These are phyloP conservation scores for Chelonus insularis DNA, from an alignment of 1,140 invertebrate species.

Conservation along the genomic window DNA sequence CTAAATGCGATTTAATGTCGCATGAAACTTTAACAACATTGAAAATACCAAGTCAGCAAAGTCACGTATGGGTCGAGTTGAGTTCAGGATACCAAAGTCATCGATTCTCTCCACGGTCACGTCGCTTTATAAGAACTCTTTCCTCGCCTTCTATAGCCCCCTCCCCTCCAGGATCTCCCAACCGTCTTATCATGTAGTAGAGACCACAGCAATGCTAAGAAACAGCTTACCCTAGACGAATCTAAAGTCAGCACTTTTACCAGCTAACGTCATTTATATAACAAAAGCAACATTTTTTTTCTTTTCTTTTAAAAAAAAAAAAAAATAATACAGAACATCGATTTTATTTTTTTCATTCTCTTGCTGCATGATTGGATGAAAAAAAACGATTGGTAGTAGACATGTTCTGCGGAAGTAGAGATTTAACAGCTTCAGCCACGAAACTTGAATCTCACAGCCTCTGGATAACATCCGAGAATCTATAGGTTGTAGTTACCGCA, in stretches of 20 bases:
- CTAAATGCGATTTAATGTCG: constrained; percentile 10
- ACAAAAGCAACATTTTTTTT: not conserved
- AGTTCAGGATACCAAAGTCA: constrained; percentile 15
- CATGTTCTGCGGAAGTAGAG: not conserved
- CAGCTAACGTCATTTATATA: not conserved
- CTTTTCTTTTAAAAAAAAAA: not conserved
- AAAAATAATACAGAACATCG: not conserved
- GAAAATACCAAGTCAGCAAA: constrained; percentile 31
- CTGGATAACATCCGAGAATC: not conserved
- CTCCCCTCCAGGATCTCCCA: not conserved
- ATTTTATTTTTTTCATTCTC: no score
- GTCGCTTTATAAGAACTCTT: constrained; percentile 25
- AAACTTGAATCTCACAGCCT: not conserved
- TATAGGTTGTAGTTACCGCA: constrained; percentile 18
- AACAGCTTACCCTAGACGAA: constrained; percentile 6
- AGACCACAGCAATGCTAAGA: constrained; percentile 6
- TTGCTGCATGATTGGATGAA: no score
- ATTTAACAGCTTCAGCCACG: constrained; percentile 1
- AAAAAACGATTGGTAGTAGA: no score
- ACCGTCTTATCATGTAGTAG: not conserved
- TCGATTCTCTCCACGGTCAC: constrained; percentile 28
- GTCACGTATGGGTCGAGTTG: constrained; percentile 10
- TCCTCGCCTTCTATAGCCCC: not conserved
- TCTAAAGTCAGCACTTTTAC: constrained; percentile 27
- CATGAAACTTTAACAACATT: constrained; percentile 21